These are phyloP conservation scores for Naja naja DNA, from an alignment of 2,113 vertebrate genomes.

Conservation along the genomic window DNA sequence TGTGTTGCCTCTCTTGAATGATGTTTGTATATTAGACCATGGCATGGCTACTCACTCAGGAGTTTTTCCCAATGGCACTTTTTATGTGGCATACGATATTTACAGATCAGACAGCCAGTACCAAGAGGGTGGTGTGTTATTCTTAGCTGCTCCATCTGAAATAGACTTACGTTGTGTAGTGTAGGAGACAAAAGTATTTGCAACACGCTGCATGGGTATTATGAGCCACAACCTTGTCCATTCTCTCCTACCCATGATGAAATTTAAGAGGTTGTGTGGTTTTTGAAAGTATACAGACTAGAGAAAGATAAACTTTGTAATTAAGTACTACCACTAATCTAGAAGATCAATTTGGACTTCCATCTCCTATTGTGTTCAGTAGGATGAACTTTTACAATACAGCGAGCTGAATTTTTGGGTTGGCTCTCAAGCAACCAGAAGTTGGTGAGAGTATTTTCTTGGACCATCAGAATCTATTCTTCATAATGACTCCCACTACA, in stretches of 20 bases:
- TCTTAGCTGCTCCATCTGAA: background rate
- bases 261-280: background rate
- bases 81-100: background rate
- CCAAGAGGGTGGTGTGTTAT: background rate
- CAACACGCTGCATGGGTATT: background rate
- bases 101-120: background rate
- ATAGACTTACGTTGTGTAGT: background rate
- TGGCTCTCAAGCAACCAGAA: background rate
- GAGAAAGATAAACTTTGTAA: background rate
- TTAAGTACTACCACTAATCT: background rate
- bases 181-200: background rate
- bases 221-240: background rate
- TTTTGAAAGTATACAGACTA: background rate
- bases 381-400: background rate
- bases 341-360: background rate
- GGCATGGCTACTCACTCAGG: background rate
- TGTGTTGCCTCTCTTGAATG: background rate
- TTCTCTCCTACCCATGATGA: background rate
- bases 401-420: background rate
- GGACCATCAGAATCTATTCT: background rate
- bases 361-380: background rate
- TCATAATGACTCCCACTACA: background rate
- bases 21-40: background rate
- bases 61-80: background rate
- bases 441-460: background rate